Percentiles rank a stretch among this genome's conserved stretches.
Conservation (phyloP, 2,797 vertebrate genomes). For the Melanotaenia nigrans region DNA sequence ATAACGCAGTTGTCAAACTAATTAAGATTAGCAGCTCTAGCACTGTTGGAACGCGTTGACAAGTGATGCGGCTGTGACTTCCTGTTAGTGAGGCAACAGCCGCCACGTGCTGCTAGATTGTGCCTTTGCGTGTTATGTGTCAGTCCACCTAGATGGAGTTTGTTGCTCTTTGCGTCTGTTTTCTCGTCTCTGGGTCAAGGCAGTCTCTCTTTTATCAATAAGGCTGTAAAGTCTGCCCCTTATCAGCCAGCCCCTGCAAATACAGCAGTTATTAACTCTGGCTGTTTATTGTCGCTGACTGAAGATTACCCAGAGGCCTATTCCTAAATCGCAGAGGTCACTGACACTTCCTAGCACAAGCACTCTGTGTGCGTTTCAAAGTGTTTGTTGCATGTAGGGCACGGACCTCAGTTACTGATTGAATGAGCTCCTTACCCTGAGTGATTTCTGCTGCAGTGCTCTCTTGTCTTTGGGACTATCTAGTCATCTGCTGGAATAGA, state of each 20-base stretch:
- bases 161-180: constrained; percentile 66
- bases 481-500: constrained; percentile 5
- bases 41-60: constrained; percentile 33
- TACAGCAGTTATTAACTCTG: constrained; percentile 73
- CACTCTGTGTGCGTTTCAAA: constrained; percentile 16
- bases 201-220: constrained; percentile 61
- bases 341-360: constrained; percentile 53
- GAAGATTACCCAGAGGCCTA: constrained; percentile 69
- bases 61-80: constrained; percentile 69
- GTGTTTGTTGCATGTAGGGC: constrained; percentile 24
- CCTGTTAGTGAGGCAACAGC: constrained; percentile 69
- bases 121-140: constrained; percentile 35
- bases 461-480: constrained; percentile 30
- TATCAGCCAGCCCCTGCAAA: constrained; percentile 65
- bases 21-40: constrained; percentile 11
- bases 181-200: constrained; percentile 67
- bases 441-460: constrained; percentile 19
- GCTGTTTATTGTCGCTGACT: constrained; percentile 74
- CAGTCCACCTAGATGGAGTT: constrained; percentile 46
- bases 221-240: constrained; percentile 72
- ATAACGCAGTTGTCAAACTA: constrained; percentile 4
- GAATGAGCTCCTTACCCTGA: constrained; percentile 30
- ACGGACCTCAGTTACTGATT: constrained; percentile 44
- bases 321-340: constrained; percentile 66
- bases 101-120: constrained; percentile 69